phyloP scores from a whole-genome alignment of 2,888 invertebrate genomes.

The Hypolimnas misippus region DNA sequence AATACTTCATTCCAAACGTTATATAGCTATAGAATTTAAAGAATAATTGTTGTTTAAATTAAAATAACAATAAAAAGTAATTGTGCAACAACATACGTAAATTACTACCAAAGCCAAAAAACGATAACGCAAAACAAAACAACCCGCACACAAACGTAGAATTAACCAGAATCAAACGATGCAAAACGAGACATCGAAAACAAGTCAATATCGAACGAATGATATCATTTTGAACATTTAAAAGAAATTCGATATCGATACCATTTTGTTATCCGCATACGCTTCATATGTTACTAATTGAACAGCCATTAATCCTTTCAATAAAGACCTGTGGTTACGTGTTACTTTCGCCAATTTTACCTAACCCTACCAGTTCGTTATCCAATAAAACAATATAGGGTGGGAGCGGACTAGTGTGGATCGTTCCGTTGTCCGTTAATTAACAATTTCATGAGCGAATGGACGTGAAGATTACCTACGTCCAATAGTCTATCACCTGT shows the following conservation, averaged over 20 bases:
- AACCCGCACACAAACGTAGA: background rate
- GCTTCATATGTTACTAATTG: conserved; percentile 19
- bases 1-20: too few species aligned
- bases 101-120: background rate
- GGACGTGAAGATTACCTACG: conserved; percentile 48
- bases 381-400: conserved; percentile 45
- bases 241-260: background rate
- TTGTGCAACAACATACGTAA: too few species aligned
- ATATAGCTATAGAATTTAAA: background rate
- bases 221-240: background rate
- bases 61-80: too few species aligned
- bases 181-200: conserved; percentile 1
- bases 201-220: background rate
- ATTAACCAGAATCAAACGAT: background rate
- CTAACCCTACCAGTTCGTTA: conserved; percentile 32
- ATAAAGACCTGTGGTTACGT: conserved; percentile 26
- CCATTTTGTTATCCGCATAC: background rate
- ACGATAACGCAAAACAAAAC: background rate
- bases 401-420: conserved; percentile 32
- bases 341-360: conserved; percentile 33
- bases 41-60: too few species aligned
- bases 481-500: conserved; percentile 53
- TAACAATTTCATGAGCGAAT: conserved; percentile 62
- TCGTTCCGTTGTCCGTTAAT: conserved; percentile 53
- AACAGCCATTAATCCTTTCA: conserved; percentile 29